phyloP scores from a whole-genome alignment of 2,888 invertebrate genomes.

The Perithous albicinctus region DNA sequence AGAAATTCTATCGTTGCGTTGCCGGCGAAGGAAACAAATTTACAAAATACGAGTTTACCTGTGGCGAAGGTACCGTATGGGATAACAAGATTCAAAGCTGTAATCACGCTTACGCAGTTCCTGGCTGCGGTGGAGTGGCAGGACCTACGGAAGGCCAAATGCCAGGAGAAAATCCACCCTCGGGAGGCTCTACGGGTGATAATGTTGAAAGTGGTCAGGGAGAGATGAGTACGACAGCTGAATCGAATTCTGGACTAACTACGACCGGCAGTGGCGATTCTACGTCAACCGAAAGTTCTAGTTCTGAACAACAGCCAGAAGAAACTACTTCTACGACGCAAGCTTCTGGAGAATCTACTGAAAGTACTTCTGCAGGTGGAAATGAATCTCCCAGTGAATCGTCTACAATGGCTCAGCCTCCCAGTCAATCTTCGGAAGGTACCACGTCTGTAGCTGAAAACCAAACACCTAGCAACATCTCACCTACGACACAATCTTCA shows the following conservation, averaged over 20 bases:
- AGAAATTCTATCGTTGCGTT: conserved; percentile 92
- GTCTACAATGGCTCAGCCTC: neutral
- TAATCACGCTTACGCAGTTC: conserved; percentile 87
- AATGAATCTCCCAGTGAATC: conserved; percentile 11
- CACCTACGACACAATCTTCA: conserved; percentile 3
- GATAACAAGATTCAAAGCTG: conserved; percentile 88
- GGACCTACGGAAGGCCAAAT: conserved; percentile 18
- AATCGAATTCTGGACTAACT: neutral
- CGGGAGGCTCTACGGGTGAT: conserved; percentile 18
- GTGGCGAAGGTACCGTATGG: conserved; percentile 90
- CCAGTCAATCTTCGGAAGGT: neutral
- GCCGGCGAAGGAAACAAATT: conserved; percentile 85
- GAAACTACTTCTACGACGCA: conserved; percentile 27
- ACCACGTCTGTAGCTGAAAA: neutral
- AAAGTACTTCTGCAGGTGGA: neutral
- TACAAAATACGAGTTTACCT: conserved; percentile 87
- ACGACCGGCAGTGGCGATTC: neutral
- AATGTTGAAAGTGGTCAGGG: neutral
- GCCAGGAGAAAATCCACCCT: conserved; percentile 20
- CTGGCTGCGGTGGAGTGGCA: conserved; percentile 71
- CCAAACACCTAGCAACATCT: conserved; percentile 1
- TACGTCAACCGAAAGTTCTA: conserved; percentile 13
- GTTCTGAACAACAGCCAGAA: neutral
- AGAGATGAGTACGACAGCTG: neutral
- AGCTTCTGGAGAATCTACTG: conserved; percentile 4